Base-by-base conservation (phyloP, 2,113 vertebrate genomes). In the Loxodonta africana region DNA sequence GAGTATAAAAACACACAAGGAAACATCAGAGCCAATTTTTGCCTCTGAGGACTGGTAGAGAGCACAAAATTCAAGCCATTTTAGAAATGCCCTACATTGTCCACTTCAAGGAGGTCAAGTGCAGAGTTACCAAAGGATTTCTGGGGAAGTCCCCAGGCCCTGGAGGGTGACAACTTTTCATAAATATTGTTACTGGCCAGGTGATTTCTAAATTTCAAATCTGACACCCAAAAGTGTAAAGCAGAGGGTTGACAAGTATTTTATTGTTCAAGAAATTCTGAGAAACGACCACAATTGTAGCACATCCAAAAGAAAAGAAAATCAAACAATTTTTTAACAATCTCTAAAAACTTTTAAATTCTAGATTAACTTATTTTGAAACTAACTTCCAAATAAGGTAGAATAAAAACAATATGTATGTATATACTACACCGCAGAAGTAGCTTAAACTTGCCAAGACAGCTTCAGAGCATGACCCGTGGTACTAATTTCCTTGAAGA, bases 331-430 rank as follows among this genome's bases (percentile, higher is more conserved):
- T 85, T 85, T n/a, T 78, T 78, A 96, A 96, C 88, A 88, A 95
- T 65, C 37, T 85, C 78, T 67, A 85, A 83, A 95, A 95, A 97
- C 33, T 67, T 87, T 92, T 91, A 97, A 92, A 96, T 97, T 96
- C 96, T 57, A 95, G 90, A 88, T 98, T 95, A 94, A 81, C 80
- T 91, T 97, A 95, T 97, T 96, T 93, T 91, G 37, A 98, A 93
- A 97, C 74, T 93, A 95, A 91, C 96, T 97, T 96, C 87, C 88
- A 65, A 65, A 96, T 51, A 91, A 91, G 87, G 65, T 25, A 92
- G 95, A 84, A 71, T 4, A 81, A 96, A 84, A 95, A 48, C 73
- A 41, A 60, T 23, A 57, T 1, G 53, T 91, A 0, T 1, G 92
- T 88, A 65, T 88, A 65, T 81, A 76, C 53, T 23, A 6, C 0